Conservation (phyloP, 2,888 invertebrate species). For the Drosophila putrida region DNA sequence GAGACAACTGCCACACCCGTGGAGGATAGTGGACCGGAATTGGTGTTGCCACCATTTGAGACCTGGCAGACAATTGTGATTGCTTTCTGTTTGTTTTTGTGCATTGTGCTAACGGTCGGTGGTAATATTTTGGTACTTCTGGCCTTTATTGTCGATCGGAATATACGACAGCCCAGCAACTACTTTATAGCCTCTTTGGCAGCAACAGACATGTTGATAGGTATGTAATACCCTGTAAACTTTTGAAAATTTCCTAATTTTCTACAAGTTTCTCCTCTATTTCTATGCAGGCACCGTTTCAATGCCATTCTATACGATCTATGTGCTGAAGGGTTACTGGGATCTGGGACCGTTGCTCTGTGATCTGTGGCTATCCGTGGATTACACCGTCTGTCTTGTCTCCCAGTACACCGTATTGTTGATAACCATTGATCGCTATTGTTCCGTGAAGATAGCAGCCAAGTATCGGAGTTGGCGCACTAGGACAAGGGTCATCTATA, state of each 20-base stretch:
- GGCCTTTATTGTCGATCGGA: slow-evolving; percentile 97
- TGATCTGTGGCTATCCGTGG: slow-evolving; percentile 99
- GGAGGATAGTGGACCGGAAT: slow-evolving; percentile 83
- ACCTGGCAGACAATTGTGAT: slow-evolving; percentile 96
- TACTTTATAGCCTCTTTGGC: slow-evolving; percentile 99
- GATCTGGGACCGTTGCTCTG: slow-evolving; percentile 97
- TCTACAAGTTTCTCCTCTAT: background rate
- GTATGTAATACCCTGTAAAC: slow-evolving; percentile 81
- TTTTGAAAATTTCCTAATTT: background rate
- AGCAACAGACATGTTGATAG: slow-evolving; percentile 98
- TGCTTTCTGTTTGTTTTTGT: slow-evolving; percentile 93
- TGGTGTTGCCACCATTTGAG: slow-evolving; percentile 93
- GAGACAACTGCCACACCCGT: slow-evolving; percentile 41
- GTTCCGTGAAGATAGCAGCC: slow-evolving; percentile 99
- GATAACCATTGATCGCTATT: slow-evolving; percentile 99
- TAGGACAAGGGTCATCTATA: slow-evolving; percentile 95
- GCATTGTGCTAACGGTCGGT: slow-evolving; percentile 96
- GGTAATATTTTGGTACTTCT: slow-evolving; percentile 98
- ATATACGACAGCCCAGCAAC: slow-evolving; percentile 98
- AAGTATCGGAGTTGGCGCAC: slow-evolving; percentile 98
- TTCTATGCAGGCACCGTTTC: slow-evolving; percentile 93
- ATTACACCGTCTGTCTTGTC: slow-evolving; percentile 99
- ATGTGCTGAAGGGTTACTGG: slow-evolving; percentile 98
- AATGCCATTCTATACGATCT: slow-evolving; percentile 99
- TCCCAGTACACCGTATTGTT: slow-evolving; percentile 99